phyloP scores from a whole-genome alignment of 2,797 vertebrate genomes.

The Liasis olivaceus region DNA sequence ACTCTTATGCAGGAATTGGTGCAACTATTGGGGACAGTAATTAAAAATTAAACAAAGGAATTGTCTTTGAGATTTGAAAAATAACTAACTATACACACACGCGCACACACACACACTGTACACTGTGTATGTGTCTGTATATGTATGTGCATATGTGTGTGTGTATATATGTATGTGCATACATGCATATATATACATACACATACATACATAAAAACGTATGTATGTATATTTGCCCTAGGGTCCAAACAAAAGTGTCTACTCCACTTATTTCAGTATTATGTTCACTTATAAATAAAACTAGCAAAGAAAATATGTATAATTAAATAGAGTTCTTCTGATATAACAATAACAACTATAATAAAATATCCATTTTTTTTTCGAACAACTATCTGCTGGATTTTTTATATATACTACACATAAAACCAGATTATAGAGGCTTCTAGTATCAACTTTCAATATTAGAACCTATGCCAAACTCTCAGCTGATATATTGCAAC shows the following conservation, averaged over 20 bases:
- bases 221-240: constrained; percentile 51
- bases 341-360: not conserved
- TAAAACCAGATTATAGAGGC: constrained; percentile 48
- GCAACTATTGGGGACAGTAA: constrained; percentile 57
- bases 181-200: too few species aligned
- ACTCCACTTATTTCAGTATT: constrained; percentile 44
- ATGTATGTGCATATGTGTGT: too few species aligned
- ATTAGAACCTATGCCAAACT: constrained; percentile 51
- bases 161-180: too few species aligned
- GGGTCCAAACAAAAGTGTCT: constrained; percentile 48
- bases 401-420: constrained; percentile 43
- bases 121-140: too few species aligned
- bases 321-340: constrained; percentile 32
- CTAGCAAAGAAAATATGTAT: not conserved
- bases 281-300: constrained; percentile 39
- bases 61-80: constrained; percentile 59
- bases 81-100: not conserved
- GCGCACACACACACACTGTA: too few species aligned
- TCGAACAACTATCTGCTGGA: constrained; percentile 3
- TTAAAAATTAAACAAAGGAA: constrained; percentile 62
- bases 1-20: constrained; percentile 32
- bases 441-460: constrained; percentile 59
- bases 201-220: constrained; percentile 28
- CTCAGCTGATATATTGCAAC: constrained; percentile 35
- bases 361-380: constrained; percentile 34